Evolutionary conservation across 2,797 vertebrate species (phyloP), one percentile per base, ranked within the genome.

Genomic region (Sebastes taczanowskii): DNA sequence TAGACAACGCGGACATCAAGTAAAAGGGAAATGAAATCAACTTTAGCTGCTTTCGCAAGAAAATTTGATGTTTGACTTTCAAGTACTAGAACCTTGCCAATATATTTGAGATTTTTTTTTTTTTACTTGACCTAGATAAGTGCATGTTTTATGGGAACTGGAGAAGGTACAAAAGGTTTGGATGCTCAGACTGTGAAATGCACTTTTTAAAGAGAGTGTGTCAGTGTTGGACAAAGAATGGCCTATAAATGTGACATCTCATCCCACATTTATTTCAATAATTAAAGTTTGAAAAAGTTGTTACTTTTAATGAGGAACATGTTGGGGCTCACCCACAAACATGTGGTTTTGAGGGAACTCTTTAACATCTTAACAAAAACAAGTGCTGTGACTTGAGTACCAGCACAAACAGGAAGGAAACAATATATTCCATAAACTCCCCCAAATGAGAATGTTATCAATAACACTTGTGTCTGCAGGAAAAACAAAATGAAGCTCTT

Each of bases 371-470:
- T 63, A 88, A 88, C 87, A 88, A 91, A 92, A 92, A 92, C 91
- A 93, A 92, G 82, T 81, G 87, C 86, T 87, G 91, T 56, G 85
- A 93, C 90, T 85, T 53, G 72, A 93, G 82, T 30, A 66, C 75
- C 68, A 90, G 87, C 82, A 87, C 92, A 93, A 92, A 95, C 94
- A 96, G 94, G 93, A 95, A 94, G 91, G 92, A 94, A 95, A 95
- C 88, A 68, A 88, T 92, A 86, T 93, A 91, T 93, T 94, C 84
- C 76, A 88, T 91, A 93, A 92, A 91, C 91, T 92, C 83, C 61
- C 64, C 78, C 84, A 88, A 93, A 94, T 87, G 83, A 88, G 88
- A 88, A 81, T 78, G 88, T 95, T 93, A 94, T 94, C 90, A 92
- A 94, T 92, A 92, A 92, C 91, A 92, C 86, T 92, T 80, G 89